Percentiles rank a stretch among this genome's conserved stretches.
Conservation (phyloP, 2,797 vertebrate species). For the Rallus crepitans region DNA sequence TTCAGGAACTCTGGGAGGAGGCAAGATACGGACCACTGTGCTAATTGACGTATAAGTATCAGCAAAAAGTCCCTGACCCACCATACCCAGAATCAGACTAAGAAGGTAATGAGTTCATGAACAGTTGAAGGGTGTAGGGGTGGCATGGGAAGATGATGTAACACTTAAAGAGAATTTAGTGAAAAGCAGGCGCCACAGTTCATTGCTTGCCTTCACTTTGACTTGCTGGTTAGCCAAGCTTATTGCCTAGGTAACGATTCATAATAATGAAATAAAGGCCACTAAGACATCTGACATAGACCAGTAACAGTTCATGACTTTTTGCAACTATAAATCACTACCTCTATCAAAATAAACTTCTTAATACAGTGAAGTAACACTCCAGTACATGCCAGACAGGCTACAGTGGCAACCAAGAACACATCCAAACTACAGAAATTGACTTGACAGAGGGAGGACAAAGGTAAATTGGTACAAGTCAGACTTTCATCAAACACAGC, state of each 20-base stretch:
- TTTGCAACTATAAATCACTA: neutral
- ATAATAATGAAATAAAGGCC: neutral
- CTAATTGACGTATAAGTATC: neutral
- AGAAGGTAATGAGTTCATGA: neutral
- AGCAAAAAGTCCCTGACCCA: neutral
- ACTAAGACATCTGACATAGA: neutral
- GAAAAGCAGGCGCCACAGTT: neutral
- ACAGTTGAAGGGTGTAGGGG: neutral
- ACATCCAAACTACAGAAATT: neutral
- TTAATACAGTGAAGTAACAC: neutral
- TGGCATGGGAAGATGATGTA: neutral
- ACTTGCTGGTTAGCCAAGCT: neutral
- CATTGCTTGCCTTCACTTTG: neutral
- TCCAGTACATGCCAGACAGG: neutral
- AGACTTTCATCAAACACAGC: neutral
- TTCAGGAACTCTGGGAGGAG: neutral
- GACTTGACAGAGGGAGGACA: neutral
- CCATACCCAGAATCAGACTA: neutral
- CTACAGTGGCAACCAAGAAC: neutral
- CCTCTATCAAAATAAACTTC: neutral
- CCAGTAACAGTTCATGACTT: neutral
- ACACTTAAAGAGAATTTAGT: neutral
- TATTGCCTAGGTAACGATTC: neutral
- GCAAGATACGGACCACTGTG: neutral
- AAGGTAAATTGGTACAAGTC: neutral